Percentiles rank a stretch among this genome's conserved stretches.
phyloP scores from a whole-genome alignment of 1,140 invertebrate genomes.

The Laupala kohalensis region DNA sequence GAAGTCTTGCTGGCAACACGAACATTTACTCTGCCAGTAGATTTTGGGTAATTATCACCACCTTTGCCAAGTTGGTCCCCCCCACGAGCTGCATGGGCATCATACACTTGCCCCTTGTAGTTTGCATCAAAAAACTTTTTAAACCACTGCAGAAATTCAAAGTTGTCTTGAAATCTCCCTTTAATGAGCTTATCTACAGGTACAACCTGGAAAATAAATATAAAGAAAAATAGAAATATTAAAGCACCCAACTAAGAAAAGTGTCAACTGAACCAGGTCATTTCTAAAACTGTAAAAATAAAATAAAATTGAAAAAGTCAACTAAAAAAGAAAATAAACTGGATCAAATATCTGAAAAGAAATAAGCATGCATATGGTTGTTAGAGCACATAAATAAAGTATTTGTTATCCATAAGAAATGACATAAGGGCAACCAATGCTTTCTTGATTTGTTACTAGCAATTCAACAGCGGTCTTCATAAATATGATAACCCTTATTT shows the following conservation, averaged over 20 bases:
- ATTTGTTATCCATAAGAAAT: too few species aligned
- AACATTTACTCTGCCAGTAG: slow-evolving; percentile 28
- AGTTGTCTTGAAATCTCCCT: slow-evolving; percentile 94
- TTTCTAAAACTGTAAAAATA: background rate
- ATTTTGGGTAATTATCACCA: slow-evolving; percentile 40
- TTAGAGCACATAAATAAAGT: too few species aligned
- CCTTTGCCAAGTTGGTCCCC: slow-evolving; percentile 65
- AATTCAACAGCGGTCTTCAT: too few species aligned
- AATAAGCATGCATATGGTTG: background rate
- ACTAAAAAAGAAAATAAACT: slow-evolving; percentile 14
- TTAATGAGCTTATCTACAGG: slow-evolving; percentile 83
- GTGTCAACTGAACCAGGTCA: slow-evolving; percentile 15
- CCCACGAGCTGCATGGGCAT: slow-evolving; percentile 70
- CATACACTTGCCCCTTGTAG: slow-evolving; percentile 84
- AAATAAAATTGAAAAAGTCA: slow-evolving; percentile 12
- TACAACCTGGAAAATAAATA: slow-evolving; percentile 51
- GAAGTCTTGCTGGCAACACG: slow-evolving; percentile 26
- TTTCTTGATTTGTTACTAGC: too few species aligned
- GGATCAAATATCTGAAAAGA: too few species aligned
- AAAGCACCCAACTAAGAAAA: slow-evolving; percentile 4
- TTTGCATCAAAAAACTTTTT: slow-evolving; percentile 99
- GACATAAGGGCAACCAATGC: too few species aligned
- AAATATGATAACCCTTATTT: too few species aligned
- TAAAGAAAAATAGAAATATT: slow-evolving; percentile 14
- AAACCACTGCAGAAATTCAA: slow-evolving; percentile 99